A percentile compares a stretch with the other conserved stretches of the same genome.
Conservation (phyloP, 2,888 invertebrate genomes). For the Lasioglossum lativentre region DNA sequence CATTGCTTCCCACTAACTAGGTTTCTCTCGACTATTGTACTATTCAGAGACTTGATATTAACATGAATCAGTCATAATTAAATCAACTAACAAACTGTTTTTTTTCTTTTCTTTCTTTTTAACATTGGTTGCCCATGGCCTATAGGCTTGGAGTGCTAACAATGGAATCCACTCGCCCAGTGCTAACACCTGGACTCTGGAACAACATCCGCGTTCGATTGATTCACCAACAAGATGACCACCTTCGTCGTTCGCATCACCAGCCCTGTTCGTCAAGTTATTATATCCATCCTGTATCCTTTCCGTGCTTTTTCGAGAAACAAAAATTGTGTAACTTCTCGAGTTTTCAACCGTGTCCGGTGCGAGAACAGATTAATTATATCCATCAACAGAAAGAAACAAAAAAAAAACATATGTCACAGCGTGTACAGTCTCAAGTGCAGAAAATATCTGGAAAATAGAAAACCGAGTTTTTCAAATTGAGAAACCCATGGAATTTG, state of each 20-base stretch:
- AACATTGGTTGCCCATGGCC: slow-evolving; percentile 87
- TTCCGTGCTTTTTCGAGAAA: slow-evolving; percentile 53
- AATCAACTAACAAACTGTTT: slow-evolving; percentile 88
- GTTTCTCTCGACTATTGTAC: slow-evolving; percentile 81
- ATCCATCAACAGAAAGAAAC: neutral
- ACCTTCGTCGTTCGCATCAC: slow-evolving; percentile 84
- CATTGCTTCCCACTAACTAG: slow-evolving; percentile 81
- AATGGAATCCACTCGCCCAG: slow-evolving; percentile 85
- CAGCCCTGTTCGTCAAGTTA: slow-evolving; percentile 83
- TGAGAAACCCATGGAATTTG: neutral
- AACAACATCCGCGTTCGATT: slow-evolving; percentile 83
- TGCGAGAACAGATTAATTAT: neutral
- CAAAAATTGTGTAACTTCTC: slow-evolving; percentile 60
- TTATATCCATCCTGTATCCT: slow-evolving; percentile 78
- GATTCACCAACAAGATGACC: slow-evolving; percentile 82
- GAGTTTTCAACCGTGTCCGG: neutral
- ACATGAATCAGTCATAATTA: slow-evolving; percentile 80
- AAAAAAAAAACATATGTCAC: neutral
- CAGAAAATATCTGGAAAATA: neutral
- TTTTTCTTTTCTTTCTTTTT: slow-evolving; percentile 89
- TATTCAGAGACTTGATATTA: slow-evolving; percentile 78
- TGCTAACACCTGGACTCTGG: slow-evolving; percentile 85
- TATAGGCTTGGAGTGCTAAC: slow-evolving; percentile 93
- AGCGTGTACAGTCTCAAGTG: neutral
- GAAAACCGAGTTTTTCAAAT: neutral